A percentile compares a stretch with the other conserved stretches of the same genome.
These are phyloP conservation scores for Synergus umbraculus DNA, from an alignment of 2,888 invertebrate genomes.

Conservation along the genomic window DNA sequence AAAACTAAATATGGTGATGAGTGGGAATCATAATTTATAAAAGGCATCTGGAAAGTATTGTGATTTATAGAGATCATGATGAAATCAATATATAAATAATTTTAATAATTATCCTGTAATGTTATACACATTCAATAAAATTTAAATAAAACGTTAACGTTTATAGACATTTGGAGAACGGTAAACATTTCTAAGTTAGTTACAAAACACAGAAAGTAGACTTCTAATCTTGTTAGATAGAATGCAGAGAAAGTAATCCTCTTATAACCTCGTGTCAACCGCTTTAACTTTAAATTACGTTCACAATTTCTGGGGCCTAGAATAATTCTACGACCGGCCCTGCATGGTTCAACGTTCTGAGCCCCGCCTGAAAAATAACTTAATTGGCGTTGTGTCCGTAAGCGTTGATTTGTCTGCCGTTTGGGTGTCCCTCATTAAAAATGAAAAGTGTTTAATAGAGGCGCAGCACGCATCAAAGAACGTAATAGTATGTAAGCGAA, in stretches of 20 bases:
- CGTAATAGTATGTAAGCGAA: constrained; percentile 23
- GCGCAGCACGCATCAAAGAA: constrained; percentile 29
- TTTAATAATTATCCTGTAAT: not conserved
- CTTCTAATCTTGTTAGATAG: not conserved
- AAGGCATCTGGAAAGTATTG: not conserved
- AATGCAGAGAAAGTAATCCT: not conserved
- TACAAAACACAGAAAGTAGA: not conserved
- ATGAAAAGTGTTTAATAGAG: constrained; percentile 35
- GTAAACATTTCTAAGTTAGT: not conserved
- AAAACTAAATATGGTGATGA: constrained; percentile 48
- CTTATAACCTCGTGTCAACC: not conserved
- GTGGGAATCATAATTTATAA: constrained; percentile 41
- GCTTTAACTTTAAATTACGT: not conserved
- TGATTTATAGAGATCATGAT: constrained; percentile 22
- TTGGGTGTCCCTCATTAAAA: constrained; percentile 35
- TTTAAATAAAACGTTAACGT: not conserved
- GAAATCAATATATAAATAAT: constrained; percentile 13
- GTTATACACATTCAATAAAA: not conserved
- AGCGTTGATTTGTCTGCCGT: constrained; percentile 35
- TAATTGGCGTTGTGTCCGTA: constrained; percentile 20
- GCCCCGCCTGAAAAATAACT: constrained; percentile 21
- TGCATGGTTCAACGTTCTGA: constrained; percentile 30
- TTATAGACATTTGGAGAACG: not conserved
- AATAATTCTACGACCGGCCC: constrained; percentile 16
- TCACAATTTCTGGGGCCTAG: constrained; percentile 1